Evolutionary conservation across 2,113 vertebrate genomes (phyloP).

Genomic region (Jaculus jaculus): DNA sequence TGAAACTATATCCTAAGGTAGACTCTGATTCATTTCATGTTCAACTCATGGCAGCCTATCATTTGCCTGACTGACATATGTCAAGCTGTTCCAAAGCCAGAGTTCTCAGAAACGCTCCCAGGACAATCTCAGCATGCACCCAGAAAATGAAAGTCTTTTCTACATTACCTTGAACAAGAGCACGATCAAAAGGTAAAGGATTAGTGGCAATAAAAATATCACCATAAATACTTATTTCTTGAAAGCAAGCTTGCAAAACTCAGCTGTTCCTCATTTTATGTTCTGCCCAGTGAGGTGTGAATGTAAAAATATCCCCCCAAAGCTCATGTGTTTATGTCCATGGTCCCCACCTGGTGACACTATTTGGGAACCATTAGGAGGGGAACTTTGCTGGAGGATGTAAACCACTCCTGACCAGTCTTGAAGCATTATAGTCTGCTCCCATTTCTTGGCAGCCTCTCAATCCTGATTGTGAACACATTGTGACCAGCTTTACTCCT

Average conservation of each 20-base stretch:
- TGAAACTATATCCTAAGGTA: not conserved
- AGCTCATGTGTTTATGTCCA: no score
- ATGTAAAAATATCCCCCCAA: no score
- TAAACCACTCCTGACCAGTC: no score
- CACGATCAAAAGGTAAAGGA: not conserved
- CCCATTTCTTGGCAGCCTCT: no score
- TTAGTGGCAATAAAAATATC: not conserved
- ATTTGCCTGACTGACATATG: not conserved
- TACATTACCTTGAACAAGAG: not conserved
- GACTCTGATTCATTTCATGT: not conserved
- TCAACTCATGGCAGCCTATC: not conserved
- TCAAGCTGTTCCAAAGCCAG: not conserved
- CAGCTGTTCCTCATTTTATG: not conserved
- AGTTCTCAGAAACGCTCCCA: not conserved
- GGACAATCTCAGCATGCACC: not conserved
- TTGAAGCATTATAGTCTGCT: no score
- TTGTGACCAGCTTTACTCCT: no score
- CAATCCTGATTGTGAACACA: no score
- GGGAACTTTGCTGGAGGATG: no score
- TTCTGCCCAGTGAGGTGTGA: not conserved
- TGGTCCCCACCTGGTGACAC: no score
- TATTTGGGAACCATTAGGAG: no score
- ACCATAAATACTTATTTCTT: not conserved
- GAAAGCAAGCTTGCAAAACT: not conserved
- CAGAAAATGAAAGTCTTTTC: not conserved